Base-by-base conservation (phyloP, 1,140 invertebrate species). In the Heliothis subflexa region DNA sequence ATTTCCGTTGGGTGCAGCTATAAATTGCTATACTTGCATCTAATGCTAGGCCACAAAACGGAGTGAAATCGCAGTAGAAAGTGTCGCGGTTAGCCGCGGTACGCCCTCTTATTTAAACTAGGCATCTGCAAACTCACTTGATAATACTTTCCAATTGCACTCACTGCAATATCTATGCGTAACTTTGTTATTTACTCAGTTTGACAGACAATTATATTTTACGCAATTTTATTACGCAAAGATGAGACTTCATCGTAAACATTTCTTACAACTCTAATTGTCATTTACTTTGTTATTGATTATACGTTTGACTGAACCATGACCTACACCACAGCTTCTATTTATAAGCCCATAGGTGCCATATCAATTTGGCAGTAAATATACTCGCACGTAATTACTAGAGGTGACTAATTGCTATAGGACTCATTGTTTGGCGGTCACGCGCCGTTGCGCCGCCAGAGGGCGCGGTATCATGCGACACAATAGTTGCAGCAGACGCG, bases 81-180 rank as follows among this genome's bases (percentile, higher is more conserved):
- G 89, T 87, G 81, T 79, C 83, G 89, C 64, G 89, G 89, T 88
- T 87, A 86, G 71, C 84, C 84, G 52, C 86, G 75, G 73, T 72
- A 80, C 85, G 82, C 85, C 88, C 79, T 82, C 88, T 85, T 78
- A 84, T 90, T 90, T 88, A 89, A 89, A 87, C 79, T 86, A 87
- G 89, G 72, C 83, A 86, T 83, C 79, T 85, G 71, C 61, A 54
- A 71, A 74, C 78, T 80, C 25, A 28, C 68, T 66, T 75, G 70
- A 78, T 83, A 85, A 79, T 81, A 83, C 79, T 84, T 84, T 79
- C 80, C 78, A 81, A 81, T 81, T 81, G 66, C 78, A 81, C 62
- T 76, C 78, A 21, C 78, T 78, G 68, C 49, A 52, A 78, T 81
- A 76, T 54, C 64, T 79, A 74, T 79, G 16, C 61, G 40, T 66